Conservation (phyloP, 64 coral and sea anemone species). For the Pocillopora verrucosa region DNA sequence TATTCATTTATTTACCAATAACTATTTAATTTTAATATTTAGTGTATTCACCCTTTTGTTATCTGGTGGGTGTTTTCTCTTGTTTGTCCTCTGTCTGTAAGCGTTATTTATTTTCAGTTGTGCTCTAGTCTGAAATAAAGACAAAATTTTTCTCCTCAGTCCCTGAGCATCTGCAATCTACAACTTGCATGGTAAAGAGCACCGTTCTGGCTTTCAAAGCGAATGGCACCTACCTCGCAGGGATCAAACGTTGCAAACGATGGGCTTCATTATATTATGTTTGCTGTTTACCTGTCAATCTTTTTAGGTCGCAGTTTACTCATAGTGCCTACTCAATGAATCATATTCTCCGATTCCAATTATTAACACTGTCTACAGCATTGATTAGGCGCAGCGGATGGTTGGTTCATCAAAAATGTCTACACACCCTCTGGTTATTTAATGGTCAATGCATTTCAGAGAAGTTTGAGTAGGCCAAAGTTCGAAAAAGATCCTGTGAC, state of each 20-base stretch:
- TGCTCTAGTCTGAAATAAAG: neutral
- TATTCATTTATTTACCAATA: no score
- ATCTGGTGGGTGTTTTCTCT: no score
- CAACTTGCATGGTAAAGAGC: neutral
- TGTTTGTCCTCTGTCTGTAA: no score
- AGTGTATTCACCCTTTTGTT: no score
- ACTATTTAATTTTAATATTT: neutral
- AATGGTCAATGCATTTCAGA: conserved; percentile 24
- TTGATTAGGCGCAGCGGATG: no score
- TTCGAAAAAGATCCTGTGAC: conserved; percentile 31
- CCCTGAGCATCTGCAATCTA: neutral
- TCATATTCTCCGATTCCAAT: no score
- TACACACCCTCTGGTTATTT: neutral
- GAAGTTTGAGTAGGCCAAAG: conserved; percentile 24
- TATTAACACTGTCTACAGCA: no score
- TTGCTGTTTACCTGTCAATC: conserved; percentile 10
- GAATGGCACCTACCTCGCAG: conserved; percentile 25
- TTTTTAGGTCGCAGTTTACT: conserved; percentile 44
- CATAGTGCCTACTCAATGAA: neutral
- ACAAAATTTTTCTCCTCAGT: neutral
- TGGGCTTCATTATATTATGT: neutral
- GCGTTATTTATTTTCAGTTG: no score
- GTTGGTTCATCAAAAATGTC: no score
- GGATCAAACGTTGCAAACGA: conserved; percentile 25
- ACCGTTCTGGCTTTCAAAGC: neutral